These are phyloP conservation scores for Merodon equestris DNA, from an alignment of 2,888 invertebrate genomes.

Conservation along the genomic window DNA sequence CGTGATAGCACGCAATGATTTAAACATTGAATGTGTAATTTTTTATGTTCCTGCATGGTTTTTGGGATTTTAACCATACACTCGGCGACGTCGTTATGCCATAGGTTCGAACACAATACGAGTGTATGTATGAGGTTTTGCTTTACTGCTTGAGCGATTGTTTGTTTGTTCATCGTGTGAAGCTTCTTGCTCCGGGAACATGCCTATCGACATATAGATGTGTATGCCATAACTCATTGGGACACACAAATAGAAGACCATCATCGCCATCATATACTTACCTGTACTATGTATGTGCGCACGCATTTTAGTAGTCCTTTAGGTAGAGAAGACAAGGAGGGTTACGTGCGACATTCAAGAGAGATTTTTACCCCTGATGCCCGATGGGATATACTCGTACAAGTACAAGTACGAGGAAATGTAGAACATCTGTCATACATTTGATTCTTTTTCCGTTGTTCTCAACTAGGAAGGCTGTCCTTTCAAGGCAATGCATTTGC, in stretches of 20 bases:
- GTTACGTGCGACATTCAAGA: constrained; percentile 53
- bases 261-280: constrained; percentile 43
- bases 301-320: constrained; percentile 52
- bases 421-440: constrained; percentile 63
- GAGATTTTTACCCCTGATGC: constrained; percentile 60
- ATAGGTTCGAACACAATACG: too few relatives aligned
- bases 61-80: constrained; percentile 44
- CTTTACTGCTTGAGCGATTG: constrained; percentile 70
- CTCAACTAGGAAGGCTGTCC: constrained; percentile 18
- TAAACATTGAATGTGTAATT: constrained; percentile 67
- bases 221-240: constrained; percentile 51
- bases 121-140: constrained; percentile 52
- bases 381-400: constrained; percentile 25
- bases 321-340: constrained; percentile 51
- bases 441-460: constrained; percentile 55
- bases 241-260: constrained; percentile 65
- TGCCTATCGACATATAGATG: constrained; percentile 3
- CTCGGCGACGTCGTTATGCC: too few relatives aligned
- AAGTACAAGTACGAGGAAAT: constrained; percentile 15
- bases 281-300: neutral
- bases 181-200: constrained; percentile 38
- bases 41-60: constrained; percentile 56
- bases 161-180: constrained; percentile 69
- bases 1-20: constrained; percentile 65
- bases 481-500: constrained; percentile 59